Conservation (phyloP, 1,140 invertebrate genomes). For the Stegodyphus dumicola region DNA sequence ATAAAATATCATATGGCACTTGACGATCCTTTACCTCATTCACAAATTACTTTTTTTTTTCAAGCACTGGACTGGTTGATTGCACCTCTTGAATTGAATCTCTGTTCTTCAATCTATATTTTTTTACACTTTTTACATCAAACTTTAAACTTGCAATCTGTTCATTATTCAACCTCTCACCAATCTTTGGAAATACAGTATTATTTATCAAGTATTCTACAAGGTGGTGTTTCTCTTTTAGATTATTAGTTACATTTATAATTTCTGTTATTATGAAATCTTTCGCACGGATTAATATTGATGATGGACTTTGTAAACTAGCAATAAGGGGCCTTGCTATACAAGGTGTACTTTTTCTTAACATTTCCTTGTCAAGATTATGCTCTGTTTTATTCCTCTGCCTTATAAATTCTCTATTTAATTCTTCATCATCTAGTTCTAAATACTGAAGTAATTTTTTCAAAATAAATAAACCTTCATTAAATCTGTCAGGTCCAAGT, state of each 20-base stretch:
- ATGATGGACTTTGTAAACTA: slow-evolving; percentile 3
- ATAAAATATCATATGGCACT: too few species aligned
- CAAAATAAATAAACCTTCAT: slow-evolving; percentile 52
- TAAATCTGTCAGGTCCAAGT: slow-evolving; percentile 51
- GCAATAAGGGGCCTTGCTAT: slow-evolving; percentile 13
- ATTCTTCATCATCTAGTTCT: background rate
- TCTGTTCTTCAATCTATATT: slow-evolving; percentile 1
- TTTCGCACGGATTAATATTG: slow-evolving; percentile 38
- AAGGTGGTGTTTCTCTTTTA: background rate
- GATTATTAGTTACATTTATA: background rate
- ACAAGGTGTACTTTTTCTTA: slow-evolving; percentile 8
- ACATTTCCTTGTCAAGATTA: slow-evolving; percentile 2
- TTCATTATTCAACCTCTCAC: slow-evolving; percentile 33
- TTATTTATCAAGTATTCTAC: slow-evolving; percentile 10
- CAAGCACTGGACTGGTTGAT: too few species aligned
- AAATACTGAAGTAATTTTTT: slow-evolving; percentile 38
- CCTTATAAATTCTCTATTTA: slow-evolving; percentile 22
- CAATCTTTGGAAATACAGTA: slow-evolving; percentile 41
- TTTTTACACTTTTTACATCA: slow-evolving; percentile 3
- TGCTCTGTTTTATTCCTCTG: slow-evolving; percentile 6
- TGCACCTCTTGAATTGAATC: background rate
- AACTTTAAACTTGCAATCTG: slow-evolving; percentile 2
- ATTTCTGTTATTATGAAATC: slow-evolving; percentile 43
- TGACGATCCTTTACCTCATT: too few species aligned
- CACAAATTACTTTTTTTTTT: too few species aligned